These are phyloP conservation scores for Sceliomorpha sp. DNA, from an alignment of 2,888 invertebrate species.

Conservation along the genomic window DNA sequence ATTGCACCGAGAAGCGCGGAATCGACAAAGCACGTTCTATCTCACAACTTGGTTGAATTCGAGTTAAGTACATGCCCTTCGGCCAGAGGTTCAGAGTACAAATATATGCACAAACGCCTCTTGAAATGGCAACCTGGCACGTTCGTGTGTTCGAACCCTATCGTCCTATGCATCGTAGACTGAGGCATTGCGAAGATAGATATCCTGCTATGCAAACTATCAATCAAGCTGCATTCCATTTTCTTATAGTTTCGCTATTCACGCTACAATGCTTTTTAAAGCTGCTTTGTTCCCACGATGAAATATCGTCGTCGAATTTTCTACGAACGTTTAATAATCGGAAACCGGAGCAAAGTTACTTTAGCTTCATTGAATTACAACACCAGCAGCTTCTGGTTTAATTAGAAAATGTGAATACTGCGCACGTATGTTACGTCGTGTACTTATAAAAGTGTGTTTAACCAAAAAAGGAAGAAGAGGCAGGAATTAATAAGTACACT, in stretches of 20 bases:
- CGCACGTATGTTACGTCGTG: background rate
- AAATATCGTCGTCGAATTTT: conserved; percentile 2
- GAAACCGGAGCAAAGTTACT: background rate
- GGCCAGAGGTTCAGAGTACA: conserved; percentile 41
- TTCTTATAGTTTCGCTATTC: too few species aligned
- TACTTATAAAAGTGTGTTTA: background rate
- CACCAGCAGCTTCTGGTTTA: background rate
- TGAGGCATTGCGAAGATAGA: conserved; percentile 4
- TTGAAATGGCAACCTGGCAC: conserved; percentile 25
- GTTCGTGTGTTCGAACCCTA: conserved; percentile 23
- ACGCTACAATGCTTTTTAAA: too few species aligned
- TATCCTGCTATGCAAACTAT: conserved; percentile 6
- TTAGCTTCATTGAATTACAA: conserved; percentile 1
- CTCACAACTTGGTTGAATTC: conserved; percentile 42
- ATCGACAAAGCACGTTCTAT: conserved; percentile 45
- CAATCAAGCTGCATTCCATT: conserved; percentile 14
- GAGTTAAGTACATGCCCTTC: conserved; percentile 41
- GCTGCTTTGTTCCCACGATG: background rate
- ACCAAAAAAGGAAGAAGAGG: background rate
- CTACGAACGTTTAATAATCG: conserved; percentile 2
- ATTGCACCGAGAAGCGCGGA: conserved; percentile 39
- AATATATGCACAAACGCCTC: conserved; percentile 46
- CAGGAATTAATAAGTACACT: too few species aligned
- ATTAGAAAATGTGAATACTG: conserved; percentile 1
- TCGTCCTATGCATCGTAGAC: conserved; percentile 11